Percentiles rank a stretch among this genome's conserved stretches.
phyloP scores from a whole-genome alignment of 2,888 invertebrate genomes.

The Cantharis rustica region DNA sequence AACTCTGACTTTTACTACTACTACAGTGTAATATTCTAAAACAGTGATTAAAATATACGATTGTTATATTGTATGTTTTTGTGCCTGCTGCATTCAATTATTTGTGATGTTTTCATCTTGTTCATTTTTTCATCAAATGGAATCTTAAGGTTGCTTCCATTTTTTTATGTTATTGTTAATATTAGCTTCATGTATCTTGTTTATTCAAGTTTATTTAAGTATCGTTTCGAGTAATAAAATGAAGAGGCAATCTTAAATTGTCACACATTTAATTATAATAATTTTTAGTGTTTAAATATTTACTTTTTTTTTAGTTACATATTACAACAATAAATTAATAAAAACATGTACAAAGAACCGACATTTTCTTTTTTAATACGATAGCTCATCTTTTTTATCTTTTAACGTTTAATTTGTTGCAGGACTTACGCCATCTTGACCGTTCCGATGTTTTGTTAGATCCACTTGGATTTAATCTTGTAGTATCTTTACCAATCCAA shows the following conservation, averaged over 20 bases:
- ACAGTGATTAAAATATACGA: constrained; percentile 30
- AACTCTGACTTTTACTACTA: not conserved
- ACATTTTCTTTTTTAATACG: not conserved
- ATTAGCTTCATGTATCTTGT: not conserved
- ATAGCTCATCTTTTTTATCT: not conserved
- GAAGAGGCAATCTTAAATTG: constrained; percentile 28
- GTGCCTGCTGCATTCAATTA: constrained; percentile 24
- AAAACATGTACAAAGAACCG: constrained; percentile 24
- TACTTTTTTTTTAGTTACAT: constrained; percentile 27
- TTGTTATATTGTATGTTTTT: constrained; percentile 29
- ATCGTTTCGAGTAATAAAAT: constrained; percentile 15
- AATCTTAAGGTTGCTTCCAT: constrained; percentile 30
- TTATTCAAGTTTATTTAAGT: not conserved
- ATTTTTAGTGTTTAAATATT: constrained; percentile 19
- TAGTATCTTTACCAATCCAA: not conserved
- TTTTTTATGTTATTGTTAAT: constrained; percentile 8
- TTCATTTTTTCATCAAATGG: constrained; percentile 27
- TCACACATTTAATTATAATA: constrained; percentile 21
- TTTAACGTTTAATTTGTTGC: not conserved
- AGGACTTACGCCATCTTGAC: not conserved
- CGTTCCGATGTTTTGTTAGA: not conserved
- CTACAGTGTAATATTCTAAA: constrained; percentile 30
- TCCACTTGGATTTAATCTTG: not conserved
- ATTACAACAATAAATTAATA: constrained; percentile 23
- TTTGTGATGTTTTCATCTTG: constrained; percentile 32